These are phyloP conservation scores for Nerophis ophidion DNA, from an alignment of 2,113 vertebrate genomes.

Conservation along the genomic window DNA sequence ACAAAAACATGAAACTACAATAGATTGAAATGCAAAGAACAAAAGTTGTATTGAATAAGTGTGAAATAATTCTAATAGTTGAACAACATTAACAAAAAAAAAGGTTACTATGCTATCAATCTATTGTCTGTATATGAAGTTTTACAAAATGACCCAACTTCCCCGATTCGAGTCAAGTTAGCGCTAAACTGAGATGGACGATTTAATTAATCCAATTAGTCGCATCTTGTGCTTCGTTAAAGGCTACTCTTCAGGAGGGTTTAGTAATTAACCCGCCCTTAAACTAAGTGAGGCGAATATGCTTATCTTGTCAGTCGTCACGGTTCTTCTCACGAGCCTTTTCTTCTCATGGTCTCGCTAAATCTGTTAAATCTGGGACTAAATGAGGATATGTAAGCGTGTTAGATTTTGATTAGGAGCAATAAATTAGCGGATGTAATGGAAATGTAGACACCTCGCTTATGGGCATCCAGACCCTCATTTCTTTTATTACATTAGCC, in stretches of 20 bases:
- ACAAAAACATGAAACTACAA: too few relatives aligned
- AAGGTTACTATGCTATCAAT: too few relatives aligned
- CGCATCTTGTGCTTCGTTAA: conserved; percentile 54
- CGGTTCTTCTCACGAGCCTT: conserved; percentile 47
- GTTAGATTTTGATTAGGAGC: conserved; percentile 60
- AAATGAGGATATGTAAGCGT: conserved; percentile 53
- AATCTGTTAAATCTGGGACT: conserved; percentile 58
- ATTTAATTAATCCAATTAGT: conserved; percentile 71
- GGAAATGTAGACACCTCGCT: conserved; percentile 19
- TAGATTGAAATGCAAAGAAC: too few relatives aligned
- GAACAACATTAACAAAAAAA: too few relatives aligned
- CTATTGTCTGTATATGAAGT: neutral
- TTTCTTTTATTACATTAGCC: too few relatives aligned
- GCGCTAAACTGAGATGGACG: conserved; percentile 51
- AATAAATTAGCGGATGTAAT: conserved; percentile 54
- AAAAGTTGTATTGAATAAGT: too few relatives aligned
- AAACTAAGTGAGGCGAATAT: conserved; percentile 54
- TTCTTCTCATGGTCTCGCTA: conserved; percentile 48
- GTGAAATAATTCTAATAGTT: too few relatives aligned
- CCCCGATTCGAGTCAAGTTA: conserved; percentile 8
- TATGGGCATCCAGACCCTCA: neutral
- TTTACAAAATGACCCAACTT: conserved; percentile 27
- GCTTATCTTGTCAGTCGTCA: conserved; percentile 57
- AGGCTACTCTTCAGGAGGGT: conserved; percentile 27
- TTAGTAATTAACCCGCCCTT: conserved; percentile 46